A percentile compares a stretch with the other conserved stretches of the same genome.
phyloP scores from a whole-genome alignment of 2,797 vertebrate species.

The Iguana delicatissima region DNA sequence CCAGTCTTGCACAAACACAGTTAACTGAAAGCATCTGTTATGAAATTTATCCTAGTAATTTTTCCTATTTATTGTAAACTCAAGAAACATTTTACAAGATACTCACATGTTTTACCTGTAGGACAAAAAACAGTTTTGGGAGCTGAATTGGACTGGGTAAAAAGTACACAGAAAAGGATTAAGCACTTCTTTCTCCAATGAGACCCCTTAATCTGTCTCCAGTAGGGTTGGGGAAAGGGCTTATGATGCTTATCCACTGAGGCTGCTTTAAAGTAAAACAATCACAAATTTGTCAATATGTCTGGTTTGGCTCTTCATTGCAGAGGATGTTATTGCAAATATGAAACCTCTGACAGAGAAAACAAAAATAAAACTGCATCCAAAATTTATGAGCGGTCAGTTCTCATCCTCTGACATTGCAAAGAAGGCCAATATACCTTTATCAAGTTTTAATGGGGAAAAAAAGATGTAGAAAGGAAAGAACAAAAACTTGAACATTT shows the following conservation, averaged over 20 bases:
- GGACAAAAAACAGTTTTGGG: neutral
- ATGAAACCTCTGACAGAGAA: neutral
- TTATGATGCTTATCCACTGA: neutral
- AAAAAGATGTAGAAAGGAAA: constrained; percentile 8
- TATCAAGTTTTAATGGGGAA: neutral
- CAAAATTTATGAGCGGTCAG: neutral
- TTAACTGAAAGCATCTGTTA: neutral
- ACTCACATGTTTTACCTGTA: neutral
- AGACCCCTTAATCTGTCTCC: neutral
- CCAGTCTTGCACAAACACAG: neutral
- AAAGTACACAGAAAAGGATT: neutral
- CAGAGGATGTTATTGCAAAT: neutral
- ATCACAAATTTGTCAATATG: neutral
- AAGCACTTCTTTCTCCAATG: neutral
- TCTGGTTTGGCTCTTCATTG: neutral
- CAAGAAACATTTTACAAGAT: neutral
- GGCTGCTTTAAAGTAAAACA: neutral
- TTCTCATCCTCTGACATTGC: neutral
- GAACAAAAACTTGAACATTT: neutral
- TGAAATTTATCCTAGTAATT: neutral
- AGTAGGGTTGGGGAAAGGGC: neutral
- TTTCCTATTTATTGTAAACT: neutral
- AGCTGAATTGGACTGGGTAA: neutral
- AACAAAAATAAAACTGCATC: neutral
- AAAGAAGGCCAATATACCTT: neutral